A percentile compares a stretch with the other conserved stretches of the same genome.
phyloP scores from a whole-genome alignment of 2,113 vertebrate genomes.

The Thomomys bottae region DNA sequence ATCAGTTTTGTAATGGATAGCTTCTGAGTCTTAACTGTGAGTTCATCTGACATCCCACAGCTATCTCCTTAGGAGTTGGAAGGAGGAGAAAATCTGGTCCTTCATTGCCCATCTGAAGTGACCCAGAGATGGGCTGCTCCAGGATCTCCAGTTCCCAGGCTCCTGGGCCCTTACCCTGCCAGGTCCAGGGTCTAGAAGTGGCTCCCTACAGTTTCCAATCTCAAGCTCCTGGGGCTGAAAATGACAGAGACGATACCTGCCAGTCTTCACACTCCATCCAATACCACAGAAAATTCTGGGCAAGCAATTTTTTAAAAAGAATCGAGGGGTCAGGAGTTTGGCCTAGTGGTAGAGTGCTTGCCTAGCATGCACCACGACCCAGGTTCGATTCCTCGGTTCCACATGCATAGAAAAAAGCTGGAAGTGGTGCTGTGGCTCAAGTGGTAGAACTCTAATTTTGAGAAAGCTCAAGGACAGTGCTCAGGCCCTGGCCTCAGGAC shows the following conservation, averaged over 20 bases:
- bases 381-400: too few species aligned
- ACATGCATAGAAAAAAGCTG: too few species aligned
- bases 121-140: not conserved
- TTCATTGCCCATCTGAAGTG: not conserved
- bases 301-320: not conserved
- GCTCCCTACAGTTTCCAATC: not conserved
- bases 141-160: not conserved
- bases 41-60: not conserved
- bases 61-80: not conserved
- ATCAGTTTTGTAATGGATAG: not conserved
- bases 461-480: too few species aligned
- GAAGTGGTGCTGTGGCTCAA: too few species aligned
- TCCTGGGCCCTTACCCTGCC: rapidly evolving
- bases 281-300: not conserved
- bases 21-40: not conserved
- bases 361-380: too few species aligned
- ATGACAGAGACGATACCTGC: not conserved
- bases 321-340: too few species aligned
- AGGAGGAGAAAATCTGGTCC: not conserved
- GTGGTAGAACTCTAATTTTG: too few species aligned
- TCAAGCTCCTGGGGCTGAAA: not conserved
- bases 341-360: too few species aligned
- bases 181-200: not conserved
- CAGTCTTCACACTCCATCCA: too few species aligned
- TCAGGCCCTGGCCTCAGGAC: too few species aligned